Conservation (phyloP, 2,113 vertebrate genomes). For the Nibea albiflora region DNA sequence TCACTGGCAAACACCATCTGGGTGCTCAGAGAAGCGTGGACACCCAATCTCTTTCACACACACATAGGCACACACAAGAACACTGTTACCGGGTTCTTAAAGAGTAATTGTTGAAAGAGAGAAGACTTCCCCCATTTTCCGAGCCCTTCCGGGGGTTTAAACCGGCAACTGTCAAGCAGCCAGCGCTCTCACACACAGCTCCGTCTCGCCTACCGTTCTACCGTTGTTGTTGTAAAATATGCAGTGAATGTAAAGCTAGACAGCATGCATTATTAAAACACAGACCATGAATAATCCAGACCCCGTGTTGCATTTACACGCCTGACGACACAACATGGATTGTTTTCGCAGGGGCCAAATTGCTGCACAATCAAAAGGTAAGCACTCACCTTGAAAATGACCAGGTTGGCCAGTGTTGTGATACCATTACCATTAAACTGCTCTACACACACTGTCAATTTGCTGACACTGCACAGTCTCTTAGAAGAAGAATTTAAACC, state of each 20-base stretch:
- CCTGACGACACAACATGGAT: slow-evolving; percentile 11
- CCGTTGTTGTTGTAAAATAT: slow-evolving; percentile 42
- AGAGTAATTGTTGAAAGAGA: slow-evolving; percentile 21
- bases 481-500: neutral
- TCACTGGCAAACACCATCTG: slow-evolving; percentile 65
- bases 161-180: neutral
- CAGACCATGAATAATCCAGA: slow-evolving; percentile 55
- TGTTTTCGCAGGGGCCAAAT: slow-evolving; percentile 12
- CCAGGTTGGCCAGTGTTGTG: neutral
- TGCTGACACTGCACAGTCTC: too few relatives aligned
- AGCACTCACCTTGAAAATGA: slow-evolving; percentile 28
- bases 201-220: neutral
- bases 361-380: slow-evolving; percentile 8
- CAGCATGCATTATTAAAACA: slow-evolving; percentile 60
- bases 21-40: slow-evolving; percentile 49
- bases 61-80: slow-evolving; percentile 15
- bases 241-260: slow-evolving; percentile 46
- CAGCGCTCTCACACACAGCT: neutral
- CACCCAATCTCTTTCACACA: slow-evolving; percentile 30
- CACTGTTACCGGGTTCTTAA: slow-evolving; percentile 8
- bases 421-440: neutral
- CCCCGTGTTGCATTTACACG: slow-evolving; percentile 25
- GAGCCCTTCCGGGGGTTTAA: slow-evolving; percentile 1
- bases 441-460: neutral
- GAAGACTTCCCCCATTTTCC: neutral